These are phyloP conservation scores for Sebastes diploproa DNA, from an alignment of 2,797 vertebrate species.

Conservation along the genomic window DNA sequence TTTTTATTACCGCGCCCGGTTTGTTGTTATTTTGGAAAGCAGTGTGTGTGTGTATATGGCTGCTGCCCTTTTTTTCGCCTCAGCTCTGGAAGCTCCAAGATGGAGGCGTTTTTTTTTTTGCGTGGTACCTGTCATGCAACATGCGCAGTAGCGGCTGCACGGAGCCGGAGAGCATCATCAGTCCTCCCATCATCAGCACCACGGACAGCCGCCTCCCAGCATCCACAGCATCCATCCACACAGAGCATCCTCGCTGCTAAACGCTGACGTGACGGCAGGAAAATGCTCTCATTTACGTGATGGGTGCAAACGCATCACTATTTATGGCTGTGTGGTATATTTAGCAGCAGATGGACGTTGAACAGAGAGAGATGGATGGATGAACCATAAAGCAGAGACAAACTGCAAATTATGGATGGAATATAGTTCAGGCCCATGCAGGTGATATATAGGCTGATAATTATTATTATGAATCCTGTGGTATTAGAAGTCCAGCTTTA, in stretches of 20 bases:
- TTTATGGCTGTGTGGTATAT: conserved; percentile 27
- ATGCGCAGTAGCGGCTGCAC: conserved; percentile 80
- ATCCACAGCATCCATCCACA: neutral
- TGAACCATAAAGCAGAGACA: neutral
- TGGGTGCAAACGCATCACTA: conserved; percentile 24
- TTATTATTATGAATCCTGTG: neutral
- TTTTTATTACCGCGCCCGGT: neutral
- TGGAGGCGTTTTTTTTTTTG: conserved; percentile 71
- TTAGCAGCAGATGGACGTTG: conserved; percentile 30
- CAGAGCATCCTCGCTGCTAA: neutral
- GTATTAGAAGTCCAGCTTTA: neutral
- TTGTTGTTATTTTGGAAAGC: conserved; percentile 51
- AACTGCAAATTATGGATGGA: neutral
- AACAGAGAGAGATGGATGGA: neutral
- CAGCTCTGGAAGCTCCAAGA: conserved; percentile 79
- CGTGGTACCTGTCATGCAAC: conserved; percentile 83
- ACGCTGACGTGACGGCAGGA: conserved; percentile 16
- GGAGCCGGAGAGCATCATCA: conserved; percentile 58
- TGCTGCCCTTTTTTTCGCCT: conserved; percentile 74
- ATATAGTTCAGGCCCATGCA: neutral
- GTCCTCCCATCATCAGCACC: conserved; percentile 68
- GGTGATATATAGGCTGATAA: neutral
- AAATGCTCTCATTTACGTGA: conserved; percentile 23
- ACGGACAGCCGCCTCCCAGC: conserved; percentile 61
- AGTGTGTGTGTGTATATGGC: conserved; percentile 43